Percentiles rank a stretch among this genome's conserved stretches.
These are phyloP conservation scores for Platichthys flesus DNA, from an alignment of 2,113 vertebrate species.

Conservation along the genomic window DNA sequence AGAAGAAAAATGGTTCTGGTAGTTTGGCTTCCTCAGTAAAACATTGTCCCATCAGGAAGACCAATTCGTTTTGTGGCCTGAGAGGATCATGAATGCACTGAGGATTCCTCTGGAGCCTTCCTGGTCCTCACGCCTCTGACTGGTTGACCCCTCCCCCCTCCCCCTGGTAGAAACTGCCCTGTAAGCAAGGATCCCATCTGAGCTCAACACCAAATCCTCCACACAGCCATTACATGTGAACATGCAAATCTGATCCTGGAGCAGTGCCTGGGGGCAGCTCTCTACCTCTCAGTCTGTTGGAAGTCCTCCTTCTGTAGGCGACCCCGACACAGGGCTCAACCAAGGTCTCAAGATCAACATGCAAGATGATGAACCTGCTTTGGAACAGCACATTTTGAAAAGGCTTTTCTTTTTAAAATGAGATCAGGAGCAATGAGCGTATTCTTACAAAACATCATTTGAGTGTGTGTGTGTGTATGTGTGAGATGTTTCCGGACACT, in stretches of 20 bases:
- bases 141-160: conserved; percentile 15
- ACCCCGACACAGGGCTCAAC: conserved; percentile 65
- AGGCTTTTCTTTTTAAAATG: conserved; percentile 68
- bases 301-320: conserved; percentile 57
- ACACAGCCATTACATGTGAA: conserved; percentile 66
- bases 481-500: conserved; percentile 81
- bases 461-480: conserved; percentile 56
- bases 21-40: conserved; percentile 60
- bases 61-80: conserved; percentile 43
- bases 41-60: conserved; percentile 53
- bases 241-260: conserved; percentile 73
- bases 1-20: conserved; percentile 51
- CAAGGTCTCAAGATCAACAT: conserved; percentile 72
- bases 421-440: conserved; percentile 76
- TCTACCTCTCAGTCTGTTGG: conserved; percentile 77
- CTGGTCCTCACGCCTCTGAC: conserved; percentile 62
- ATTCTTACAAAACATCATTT: conserved; percentile 74
- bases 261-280: conserved; percentile 68
- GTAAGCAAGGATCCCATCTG: conserved; percentile 68
- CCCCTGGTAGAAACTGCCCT: conserved; percentile 66
- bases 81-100: conserved; percentile 55
- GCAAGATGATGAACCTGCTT: conserved; percentile 75
- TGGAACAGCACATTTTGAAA: conserved; percentile 80
- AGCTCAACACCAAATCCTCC: conserved; percentile 72
- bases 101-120: conserved; percentile 58